Conservation (phyloP, 2,888 invertebrate genomes). For the Troides aeacus region DNA sequence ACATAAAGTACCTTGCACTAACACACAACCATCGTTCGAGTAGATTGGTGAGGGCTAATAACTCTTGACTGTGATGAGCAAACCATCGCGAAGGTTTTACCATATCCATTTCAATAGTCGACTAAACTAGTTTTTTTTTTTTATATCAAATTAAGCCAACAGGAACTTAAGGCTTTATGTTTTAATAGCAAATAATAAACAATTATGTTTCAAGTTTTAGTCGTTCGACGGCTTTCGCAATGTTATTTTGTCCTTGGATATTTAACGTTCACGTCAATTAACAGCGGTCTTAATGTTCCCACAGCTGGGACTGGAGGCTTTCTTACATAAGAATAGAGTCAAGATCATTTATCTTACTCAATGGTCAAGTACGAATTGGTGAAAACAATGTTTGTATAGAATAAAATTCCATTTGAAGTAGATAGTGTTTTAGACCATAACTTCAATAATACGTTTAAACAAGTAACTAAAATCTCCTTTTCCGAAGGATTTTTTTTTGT, state of each 20-base stretch:
- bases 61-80: slow-evolving; percentile 13
- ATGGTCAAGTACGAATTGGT: no score
- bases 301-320: no score
- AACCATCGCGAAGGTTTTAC: not conserved
- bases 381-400: no score
- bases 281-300: no score
- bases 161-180: not conserved
- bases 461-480: no score
- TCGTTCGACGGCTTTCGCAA: not conserved
- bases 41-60: slow-evolving; percentile 17
- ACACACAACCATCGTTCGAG: slow-evolving; percentile 14
- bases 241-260: not conserved
- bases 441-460: no score
- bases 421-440: no score
- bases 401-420: no score
- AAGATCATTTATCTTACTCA: no score
- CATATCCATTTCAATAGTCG: not conserved
- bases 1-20: not conserved
- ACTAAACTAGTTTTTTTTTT: slow-evolving; percentile 1
- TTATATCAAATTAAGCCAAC: not conserved
- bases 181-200: not conserved
- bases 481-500: no score
- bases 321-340: no score
- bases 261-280: no score
- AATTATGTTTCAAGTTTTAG: not conserved